Base-by-base conservation (phyloP, 2,113 vertebrate species). In the Hiodon tergisus region DNA sequence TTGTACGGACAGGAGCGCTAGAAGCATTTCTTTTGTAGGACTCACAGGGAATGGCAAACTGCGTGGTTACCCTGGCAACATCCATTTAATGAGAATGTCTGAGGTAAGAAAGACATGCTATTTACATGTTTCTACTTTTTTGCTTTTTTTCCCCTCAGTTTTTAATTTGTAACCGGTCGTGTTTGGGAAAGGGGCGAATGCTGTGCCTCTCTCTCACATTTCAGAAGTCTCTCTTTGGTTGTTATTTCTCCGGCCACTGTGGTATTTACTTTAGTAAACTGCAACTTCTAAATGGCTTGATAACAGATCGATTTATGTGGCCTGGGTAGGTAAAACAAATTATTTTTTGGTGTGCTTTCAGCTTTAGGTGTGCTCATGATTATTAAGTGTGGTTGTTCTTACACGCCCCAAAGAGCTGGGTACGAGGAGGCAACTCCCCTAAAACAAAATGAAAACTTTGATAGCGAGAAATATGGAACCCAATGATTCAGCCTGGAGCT, bases 41-140 rank as follows among this genome's bases (percentile, higher is more conserved):
- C 90, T 91, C 87, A 78, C 85, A 86, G 90, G 94, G 93, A 92
- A 94, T 95, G 94, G 93, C 90, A 90, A 91, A 90, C 88, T 91
- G 88, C 83, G 83, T 83, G 82, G 89, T 87, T 85, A 89, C 90
- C 87, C 84, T 89, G 87, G 90, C 91, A 89, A 87, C 90, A 74
- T 91, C 89, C 77, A 88, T 90, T 86, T 90, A 86, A 89, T 89
- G 91, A 94, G 89, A 88, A 98, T 97, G 96, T 94, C 95, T 70
- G 95, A 97, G 95, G 96, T 98, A 92, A 96, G 95, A 85, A 84
- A 86, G 86, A 83, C 81, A 82, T 81, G 78, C 83, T 83, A 8
- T 71, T 55, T 71, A 65, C 55, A 53, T 71, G 75, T 16, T 31
- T 31, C 31, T 54, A 70, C 73, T 74, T n/a, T 69, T 59, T 69